Conservation (phyloP, 2,797 vertebrate genomes). For the Pteronotus mesoamericanus region DNA sequence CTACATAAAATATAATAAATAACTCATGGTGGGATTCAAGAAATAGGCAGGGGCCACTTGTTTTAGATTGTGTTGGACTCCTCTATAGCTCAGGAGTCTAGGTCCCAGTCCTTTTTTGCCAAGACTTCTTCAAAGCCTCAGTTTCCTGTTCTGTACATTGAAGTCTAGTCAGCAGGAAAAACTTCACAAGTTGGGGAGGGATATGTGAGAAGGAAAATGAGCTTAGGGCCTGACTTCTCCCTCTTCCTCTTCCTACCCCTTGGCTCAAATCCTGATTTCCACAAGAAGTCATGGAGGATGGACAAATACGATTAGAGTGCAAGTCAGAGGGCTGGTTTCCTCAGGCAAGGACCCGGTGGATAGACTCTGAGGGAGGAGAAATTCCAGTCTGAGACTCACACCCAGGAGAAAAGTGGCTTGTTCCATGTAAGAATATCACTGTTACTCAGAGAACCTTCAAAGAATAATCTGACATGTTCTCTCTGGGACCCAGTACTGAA, state of each 20-base stretch:
- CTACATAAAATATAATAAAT: background rate
- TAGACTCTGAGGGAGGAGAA: background rate
- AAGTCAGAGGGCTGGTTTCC: background rate
- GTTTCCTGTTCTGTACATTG: background rate
- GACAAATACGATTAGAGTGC: background rate
- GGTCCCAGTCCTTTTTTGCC: background rate
- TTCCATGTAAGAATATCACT: background rate
- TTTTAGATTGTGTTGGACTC: background rate
- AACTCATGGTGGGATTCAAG: background rate
- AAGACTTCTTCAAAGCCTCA: background rate
- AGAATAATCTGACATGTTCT: background rate
- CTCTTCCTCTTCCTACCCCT: background rate
- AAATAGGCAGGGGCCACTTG: background rate
- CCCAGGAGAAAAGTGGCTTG: background rate
- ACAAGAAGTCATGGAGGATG: background rate
- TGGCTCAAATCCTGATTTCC: background rate
- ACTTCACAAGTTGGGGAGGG: background rate
- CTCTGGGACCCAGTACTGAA: conserved; percentile 8
- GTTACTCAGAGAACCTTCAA: background rate
- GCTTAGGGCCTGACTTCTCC: background rate
- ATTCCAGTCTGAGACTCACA: background rate
- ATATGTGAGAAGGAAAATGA: background rate
- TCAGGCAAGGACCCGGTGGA: background rate
- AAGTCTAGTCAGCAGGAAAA: background rate
- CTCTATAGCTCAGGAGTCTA: background rate